Conservation (phyloP, 2,888 invertebrate species). For the Melangyna quadrimaculata region DNA sequence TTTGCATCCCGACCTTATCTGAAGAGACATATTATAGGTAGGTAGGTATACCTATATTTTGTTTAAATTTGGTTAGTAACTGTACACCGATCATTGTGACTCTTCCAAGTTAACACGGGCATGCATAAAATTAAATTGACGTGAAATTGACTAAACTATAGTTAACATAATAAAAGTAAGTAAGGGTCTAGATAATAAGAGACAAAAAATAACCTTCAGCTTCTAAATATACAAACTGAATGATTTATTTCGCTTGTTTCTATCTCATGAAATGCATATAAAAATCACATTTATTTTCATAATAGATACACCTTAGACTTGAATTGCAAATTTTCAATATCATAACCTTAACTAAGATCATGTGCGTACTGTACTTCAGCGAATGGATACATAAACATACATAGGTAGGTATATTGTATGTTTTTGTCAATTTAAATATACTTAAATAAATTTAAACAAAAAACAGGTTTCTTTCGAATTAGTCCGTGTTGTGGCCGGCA, state of each 20-base stretch:
- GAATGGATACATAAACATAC: too few relatives aligned
- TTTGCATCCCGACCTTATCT: too few relatives aligned
- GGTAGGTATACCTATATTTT: too few relatives aligned
- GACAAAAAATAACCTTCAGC: not conserved
- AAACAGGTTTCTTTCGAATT: not conserved
- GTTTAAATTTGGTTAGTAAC: not conserved
- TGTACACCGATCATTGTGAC: not conserved
- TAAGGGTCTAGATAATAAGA: not conserved
- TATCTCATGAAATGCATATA: not conserved
- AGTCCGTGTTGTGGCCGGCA: not conserved
- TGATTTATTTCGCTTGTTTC: not conserved
- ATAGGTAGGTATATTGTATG: not conserved
- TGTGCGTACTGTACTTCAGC: constrained; percentile 6
- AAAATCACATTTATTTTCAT: not conserved
- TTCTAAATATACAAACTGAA: not conserved
- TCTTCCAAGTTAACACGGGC: not conserved
- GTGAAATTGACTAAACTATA: not conserved
- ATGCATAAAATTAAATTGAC: not conserved
- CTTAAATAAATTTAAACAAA: not conserved
- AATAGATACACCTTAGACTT: constrained; percentile 2
- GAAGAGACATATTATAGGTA: too few relatives aligned
- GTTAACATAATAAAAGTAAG: not conserved
- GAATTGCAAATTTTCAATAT: constrained; percentile 25
- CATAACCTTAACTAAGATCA: constrained; percentile 16
- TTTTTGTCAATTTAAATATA: not conserved